Evolutionary conservation across 2,888 invertebrate species (phyloP).

Genomic region (Rhimphoctona megacephalus): DNA sequence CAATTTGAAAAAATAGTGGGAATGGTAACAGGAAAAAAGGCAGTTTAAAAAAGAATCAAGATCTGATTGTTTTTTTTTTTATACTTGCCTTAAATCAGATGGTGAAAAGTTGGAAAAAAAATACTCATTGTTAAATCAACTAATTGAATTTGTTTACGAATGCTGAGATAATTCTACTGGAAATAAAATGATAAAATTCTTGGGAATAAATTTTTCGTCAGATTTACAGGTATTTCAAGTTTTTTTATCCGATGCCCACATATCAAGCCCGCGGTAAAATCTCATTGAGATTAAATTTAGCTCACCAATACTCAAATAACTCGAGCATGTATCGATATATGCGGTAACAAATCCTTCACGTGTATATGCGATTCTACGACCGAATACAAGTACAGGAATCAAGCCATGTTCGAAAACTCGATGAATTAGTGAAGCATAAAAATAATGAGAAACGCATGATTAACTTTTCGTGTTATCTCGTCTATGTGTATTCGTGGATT

Average conservation of each 20-base stretch:
- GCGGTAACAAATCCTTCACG: conserved; percentile 19
- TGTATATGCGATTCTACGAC: conserved; percentile 12
- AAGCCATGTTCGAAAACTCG: conserved; percentile 46
- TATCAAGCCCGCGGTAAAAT: not conserved
- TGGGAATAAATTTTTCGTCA: not conserved
- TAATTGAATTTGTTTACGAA: not conserved
- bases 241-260: not conserved
- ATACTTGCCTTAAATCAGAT: not conserved
- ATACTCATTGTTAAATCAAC: not conserved
- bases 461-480: conserved; percentile 74
- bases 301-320: conserved; percentile 19
- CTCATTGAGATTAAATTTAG: conserved; percentile 45
- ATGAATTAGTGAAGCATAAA: conserved; percentile 69
- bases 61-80: not conserved
- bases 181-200: conserved; percentile 5
- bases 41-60: not conserved
- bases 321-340: not conserved
- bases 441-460: conserved; percentile 76
- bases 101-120: not conserved
- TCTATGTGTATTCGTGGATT: conserved; percentile 71
- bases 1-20: conserved; percentile 4
- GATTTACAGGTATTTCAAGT: conserved; percentile 13
- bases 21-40: conserved; percentile 11
- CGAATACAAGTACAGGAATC: conserved; percentile 43
- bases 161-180: not conserved